Evolutionary conservation across 2,888 invertebrate genomes (phyloP).

Genomic region (Drosophila birchii): DNA sequence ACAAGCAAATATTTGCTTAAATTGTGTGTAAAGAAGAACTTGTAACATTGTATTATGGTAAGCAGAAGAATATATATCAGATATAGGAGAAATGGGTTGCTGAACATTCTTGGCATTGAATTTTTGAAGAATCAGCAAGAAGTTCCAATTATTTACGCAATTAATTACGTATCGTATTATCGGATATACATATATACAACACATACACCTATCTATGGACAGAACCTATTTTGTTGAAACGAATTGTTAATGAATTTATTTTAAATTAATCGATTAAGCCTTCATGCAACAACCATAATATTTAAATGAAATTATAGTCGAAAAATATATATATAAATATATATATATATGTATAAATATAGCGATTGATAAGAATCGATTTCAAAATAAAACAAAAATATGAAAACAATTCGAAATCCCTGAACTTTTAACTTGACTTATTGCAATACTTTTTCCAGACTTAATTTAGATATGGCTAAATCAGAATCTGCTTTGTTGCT

Average conservation of each 20-base stretch:
- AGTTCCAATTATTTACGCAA: constrained; percentile 46
- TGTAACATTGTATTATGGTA: constrained; percentile 25
- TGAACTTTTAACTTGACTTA: neutral
- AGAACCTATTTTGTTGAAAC: constrained; percentile 64
- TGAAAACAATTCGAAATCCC: constrained; percentile 17
- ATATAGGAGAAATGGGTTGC: constrained; percentile 25
- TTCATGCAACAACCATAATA: constrained; percentile 50
- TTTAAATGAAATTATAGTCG: constrained; percentile 72
- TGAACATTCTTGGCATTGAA: constrained; percentile 18
- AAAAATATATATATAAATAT: constrained; percentile 46
- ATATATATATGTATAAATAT: constrained; percentile 61
- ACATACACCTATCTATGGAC: constrained; percentile 9
- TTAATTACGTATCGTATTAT: constrained; percentile 38
- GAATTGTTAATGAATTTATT: constrained; percentile 78
- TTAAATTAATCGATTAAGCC: constrained; percentile 62
- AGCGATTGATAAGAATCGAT: constrained; percentile 48
- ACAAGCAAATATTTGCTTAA: constrained; percentile 14
- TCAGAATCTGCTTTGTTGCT: no score
- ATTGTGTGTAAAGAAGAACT: constrained; percentile 29
- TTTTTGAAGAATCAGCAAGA: constrained; percentile 26
- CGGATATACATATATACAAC: constrained; percentile 19
- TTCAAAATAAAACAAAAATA: constrained; percentile 47
- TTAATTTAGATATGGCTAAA: no score
- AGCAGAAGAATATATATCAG: constrained; percentile 33
- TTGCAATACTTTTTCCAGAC: no score